A percentile compares a stretch with the other conserved stretches of the same genome.
Evolutionary conservation across 2,888 invertebrate genomes (phyloP).

Genomic region (Zaprionus lineosus): DNA sequence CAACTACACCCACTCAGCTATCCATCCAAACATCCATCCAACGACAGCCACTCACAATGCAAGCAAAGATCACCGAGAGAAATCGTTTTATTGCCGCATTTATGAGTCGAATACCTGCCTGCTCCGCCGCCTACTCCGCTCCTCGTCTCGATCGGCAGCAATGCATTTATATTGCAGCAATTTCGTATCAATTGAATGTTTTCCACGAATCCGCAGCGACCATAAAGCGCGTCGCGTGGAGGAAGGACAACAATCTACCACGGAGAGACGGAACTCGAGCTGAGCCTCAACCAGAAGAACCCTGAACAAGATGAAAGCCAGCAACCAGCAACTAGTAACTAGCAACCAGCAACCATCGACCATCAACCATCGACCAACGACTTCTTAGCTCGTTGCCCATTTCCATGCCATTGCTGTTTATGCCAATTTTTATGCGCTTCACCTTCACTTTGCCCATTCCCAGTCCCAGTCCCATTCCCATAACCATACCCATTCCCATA

Average conservation of each 20-base stretch:
- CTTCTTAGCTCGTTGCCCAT: constrained; percentile 35
- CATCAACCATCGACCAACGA: constrained; percentile 16
- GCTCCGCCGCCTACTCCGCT: neutral
- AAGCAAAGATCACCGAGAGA: constrained; percentile 23
- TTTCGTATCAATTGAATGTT: constrained; percentile 73
- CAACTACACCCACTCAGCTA: no score
- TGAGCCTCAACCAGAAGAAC: constrained; percentile 15
- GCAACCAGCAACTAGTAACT: no score
- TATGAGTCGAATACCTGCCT: constrained; percentile 49
- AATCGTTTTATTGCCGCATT: constrained; percentile 62
- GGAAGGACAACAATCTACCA: constrained; percentile 49
- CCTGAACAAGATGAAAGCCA: constrained; percentile 6
- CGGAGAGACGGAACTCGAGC: no score
- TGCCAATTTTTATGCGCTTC: constrained; percentile 70
- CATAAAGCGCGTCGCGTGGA: constrained; percentile 76
- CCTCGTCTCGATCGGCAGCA: constrained; percentile 67
- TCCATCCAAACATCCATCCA: neutral
- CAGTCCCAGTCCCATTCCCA: constrained; percentile 1
- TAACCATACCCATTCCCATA: constrained; percentile 6
- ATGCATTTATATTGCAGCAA: constrained; percentile 77
- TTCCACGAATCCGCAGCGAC: constrained; percentile 66
- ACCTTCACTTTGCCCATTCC: constrained; percentile 63
- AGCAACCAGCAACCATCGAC: no score
- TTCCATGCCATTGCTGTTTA: constrained; percentile 41
- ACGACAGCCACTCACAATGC: constrained; percentile 9